Percentiles rank a stretch among this genome's conserved stretches.
phyloP scores from a whole-genome alignment of 2,113 vertebrate genomes.

The Psittacara wagleri region DNA sequence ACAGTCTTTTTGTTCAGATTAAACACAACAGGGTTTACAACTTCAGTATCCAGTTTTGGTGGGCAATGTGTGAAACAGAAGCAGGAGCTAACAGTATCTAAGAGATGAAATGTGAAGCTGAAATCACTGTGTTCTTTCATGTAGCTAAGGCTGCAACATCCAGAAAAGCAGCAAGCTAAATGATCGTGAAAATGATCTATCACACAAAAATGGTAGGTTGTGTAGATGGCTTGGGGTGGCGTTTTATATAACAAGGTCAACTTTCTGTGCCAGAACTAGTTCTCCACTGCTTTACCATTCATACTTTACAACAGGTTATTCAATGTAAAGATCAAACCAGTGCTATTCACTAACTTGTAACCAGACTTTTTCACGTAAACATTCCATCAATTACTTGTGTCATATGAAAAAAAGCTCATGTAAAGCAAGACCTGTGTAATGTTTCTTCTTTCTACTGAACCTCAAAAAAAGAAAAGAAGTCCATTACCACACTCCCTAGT shows the following conservation, averaged over 20 bases:
- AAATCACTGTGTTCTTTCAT: not conserved
- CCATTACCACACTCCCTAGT: not conserved
- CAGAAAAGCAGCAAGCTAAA: not conserved
- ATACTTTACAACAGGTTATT: not conserved
- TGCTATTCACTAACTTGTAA: not conserved
- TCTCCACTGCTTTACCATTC: not conserved
- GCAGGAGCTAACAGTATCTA: not conserved
- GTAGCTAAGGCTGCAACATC: not conserved
- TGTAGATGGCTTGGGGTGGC: not conserved
- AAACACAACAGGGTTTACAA: not conserved
- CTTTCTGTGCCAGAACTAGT: not conserved
- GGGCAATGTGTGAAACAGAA: not conserved
- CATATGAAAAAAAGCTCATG: not conserved
- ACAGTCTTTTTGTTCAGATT: not conserved
- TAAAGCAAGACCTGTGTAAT: not conserved
- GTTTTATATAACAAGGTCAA: not conserved
- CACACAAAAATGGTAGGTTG: not conserved
- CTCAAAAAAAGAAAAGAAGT: not conserved
- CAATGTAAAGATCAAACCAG: not conserved
- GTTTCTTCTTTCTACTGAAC: not conserved
- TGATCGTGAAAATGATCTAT: not conserved
- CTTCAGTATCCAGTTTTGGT: not conserved
- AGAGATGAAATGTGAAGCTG: not conserved
- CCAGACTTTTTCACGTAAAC: not conserved
- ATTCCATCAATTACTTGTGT: not conserved